phyloP scores from a whole-genome alignment of 2,888 invertebrate species.

The Protophormia terraenovae region DNA sequence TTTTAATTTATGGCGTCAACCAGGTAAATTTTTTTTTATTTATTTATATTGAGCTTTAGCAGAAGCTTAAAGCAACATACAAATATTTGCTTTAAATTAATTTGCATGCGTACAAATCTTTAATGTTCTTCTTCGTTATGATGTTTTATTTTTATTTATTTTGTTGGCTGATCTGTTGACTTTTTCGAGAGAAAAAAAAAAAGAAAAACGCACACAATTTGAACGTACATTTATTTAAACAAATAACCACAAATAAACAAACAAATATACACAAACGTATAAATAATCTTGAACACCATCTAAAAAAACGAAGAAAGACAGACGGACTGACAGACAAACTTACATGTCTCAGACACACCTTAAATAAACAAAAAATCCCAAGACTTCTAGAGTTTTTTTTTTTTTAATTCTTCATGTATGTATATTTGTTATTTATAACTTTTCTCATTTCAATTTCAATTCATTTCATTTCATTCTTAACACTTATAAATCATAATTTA shows the following conservation, averaged over 20 bases:
- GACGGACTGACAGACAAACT: neutral
- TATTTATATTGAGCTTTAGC: slow-evolving; percentile 31
- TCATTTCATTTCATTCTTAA: slow-evolving; percentile 9
- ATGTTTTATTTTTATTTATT: slow-evolving; percentile 22
- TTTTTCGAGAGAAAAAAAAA: slow-evolving; percentile 7
- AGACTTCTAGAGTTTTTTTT: neutral
- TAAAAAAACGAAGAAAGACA: neutral
- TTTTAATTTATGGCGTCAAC: slow-evolving; percentile 57
- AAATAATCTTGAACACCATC: slow-evolving; percentile 57
- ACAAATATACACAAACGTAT: neutral
- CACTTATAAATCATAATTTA: slow-evolving; percentile 52
- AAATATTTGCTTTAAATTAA: slow-evolving; percentile 66
- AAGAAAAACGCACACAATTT: no score
- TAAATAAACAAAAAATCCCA: slow-evolving; percentile 8
- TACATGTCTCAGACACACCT: slow-evolving; percentile 41
- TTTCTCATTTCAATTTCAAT: neutral
- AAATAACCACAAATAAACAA: neutral
- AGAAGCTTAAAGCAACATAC: slow-evolving; percentile 44
- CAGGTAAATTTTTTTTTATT: neutral
- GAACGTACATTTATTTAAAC: neutral
- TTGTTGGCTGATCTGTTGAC: slow-evolving; percentile 47
- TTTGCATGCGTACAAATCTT: slow-evolving; percentile 65
- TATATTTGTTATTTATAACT: slow-evolving; percentile 4
- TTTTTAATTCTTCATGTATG: neutral
- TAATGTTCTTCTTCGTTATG: slow-evolving; percentile 24